Percentiles rank a stretch among this genome's conserved stretches.
These are phyloP conservation scores for Philhelius pedissequus DNA, from an alignment of 2,888 invertebrate genomes.

Conservation along the genomic window DNA sequence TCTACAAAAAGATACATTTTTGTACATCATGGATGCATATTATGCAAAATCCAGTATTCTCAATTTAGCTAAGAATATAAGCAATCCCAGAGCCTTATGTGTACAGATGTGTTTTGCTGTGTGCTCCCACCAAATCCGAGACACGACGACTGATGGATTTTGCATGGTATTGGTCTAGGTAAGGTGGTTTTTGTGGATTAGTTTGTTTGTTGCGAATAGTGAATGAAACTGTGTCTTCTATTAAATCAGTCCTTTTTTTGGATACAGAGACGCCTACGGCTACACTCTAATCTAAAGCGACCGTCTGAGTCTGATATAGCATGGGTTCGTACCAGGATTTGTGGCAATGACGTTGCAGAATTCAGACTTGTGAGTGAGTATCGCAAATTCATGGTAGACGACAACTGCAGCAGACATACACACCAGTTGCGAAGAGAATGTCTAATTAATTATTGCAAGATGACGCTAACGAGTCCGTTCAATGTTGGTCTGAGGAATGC, in stretches of 20 bases:
- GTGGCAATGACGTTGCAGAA: constrained; percentile 33
- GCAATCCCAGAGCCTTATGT: not conserved
- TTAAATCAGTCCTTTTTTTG: constrained; percentile 47
- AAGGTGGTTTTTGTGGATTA: not conserved
- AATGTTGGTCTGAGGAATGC: constrained; percentile 28
- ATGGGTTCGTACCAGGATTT: not conserved
- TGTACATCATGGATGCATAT: not conserved
- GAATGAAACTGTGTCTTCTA: constrained; percentile 63
- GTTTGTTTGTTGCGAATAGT: constrained; percentile 23
- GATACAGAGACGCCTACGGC: constrained; percentile 36
- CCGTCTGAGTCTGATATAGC: constrained; percentile 6
- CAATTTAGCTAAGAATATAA: not conserved
- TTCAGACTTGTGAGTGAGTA: constrained; percentile 32
- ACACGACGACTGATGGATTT: constrained; percentile 1
- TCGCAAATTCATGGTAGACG: not conserved
- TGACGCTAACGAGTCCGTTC: constrained; percentile 54
- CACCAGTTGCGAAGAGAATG: constrained; percentile 40
- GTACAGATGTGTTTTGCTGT: not conserved
- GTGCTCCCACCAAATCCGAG: constrained; percentile 14
- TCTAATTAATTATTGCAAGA: constrained; percentile 63
- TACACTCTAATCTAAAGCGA: not conserved
- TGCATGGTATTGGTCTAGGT: constrained; percentile 60
- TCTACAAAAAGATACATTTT: constrained; percentile 12
- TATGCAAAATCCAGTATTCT: constrained; percentile 26
- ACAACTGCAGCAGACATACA: constrained; percentile 36